Conservation (phyloP, 35 echinoderm and acorn worm genomes). For the Heliocidaris tuberculata region DNA sequence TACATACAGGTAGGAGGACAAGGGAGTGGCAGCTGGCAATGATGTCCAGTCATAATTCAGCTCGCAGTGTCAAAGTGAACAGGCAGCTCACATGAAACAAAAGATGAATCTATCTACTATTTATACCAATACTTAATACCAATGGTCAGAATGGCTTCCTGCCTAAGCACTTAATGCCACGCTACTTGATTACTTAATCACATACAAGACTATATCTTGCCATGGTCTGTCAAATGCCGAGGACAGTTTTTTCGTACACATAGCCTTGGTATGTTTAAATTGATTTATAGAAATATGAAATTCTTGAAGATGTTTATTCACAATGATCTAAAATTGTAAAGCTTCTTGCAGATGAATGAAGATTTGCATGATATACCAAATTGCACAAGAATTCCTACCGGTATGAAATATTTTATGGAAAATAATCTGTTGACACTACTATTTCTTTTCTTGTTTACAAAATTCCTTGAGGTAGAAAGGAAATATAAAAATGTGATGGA, state of each 20-base stretch:
- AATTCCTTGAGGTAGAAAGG: neutral
- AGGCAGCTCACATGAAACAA: neutral
- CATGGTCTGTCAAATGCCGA: neutral
- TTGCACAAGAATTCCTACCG: too few species aligned
- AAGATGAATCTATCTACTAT: neutral
- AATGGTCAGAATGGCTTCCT: neutral
- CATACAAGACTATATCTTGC: neutral
- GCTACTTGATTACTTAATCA: neutral
- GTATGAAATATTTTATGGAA: neutral
- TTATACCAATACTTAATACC: neutral
- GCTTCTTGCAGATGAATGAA: too few species aligned
- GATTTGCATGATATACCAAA: neutral
- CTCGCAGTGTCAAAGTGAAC: neutral
- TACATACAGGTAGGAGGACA: neutral
- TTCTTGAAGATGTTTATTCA: too few species aligned
- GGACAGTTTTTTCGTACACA: neutral
- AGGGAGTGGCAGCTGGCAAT: neutral
- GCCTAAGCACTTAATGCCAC: neutral
- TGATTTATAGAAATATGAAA: too few species aligned
- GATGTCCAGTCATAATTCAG: neutral
- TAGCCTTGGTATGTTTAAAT: neutral
- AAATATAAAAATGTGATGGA: neutral
- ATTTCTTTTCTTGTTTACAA: neutral
- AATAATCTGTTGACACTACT: neutral
- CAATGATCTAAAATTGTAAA: too few species aligned